These are phyloP conservation scores for Aphaenogaster floridana DNA, from an alignment of 1,140 invertebrate species.

Conservation along the genomic window DNA sequence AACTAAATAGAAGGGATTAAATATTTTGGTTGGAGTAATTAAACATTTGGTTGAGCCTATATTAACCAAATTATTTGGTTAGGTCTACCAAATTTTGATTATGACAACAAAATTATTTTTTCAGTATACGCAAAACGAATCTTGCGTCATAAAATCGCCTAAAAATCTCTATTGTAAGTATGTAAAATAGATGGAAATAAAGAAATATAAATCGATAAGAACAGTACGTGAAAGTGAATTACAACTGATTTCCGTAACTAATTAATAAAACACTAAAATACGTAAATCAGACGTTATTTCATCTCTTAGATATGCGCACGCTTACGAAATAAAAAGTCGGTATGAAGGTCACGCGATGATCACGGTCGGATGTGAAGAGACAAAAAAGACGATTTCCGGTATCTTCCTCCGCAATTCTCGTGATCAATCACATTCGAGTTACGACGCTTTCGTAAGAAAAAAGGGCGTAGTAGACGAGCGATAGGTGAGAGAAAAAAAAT, in stretches of 20 bases:
- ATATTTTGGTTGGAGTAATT: too few relatives aligned
- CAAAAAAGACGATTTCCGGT: constrained; percentile 60
- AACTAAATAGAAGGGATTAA: too few relatives aligned
- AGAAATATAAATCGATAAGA: not conserved
- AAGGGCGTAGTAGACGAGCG: constrained; percentile 57
- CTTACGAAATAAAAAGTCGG: constrained; percentile 9
- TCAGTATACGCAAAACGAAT: not conserved
- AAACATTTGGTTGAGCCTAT: too few relatives aligned
- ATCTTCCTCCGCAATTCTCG: constrained; percentile 41
- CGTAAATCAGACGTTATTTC: not conserved
- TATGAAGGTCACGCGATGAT: not conserved
- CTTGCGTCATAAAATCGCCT: not conserved
- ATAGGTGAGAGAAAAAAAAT: constrained; percentile 61
- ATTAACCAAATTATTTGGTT: too few relatives aligned
- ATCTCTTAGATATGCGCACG: not conserved
- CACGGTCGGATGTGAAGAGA: constrained; percentile 13
- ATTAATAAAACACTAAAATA: not conserved
- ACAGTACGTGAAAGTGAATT: not conserved
- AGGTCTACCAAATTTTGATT: too few relatives aligned
- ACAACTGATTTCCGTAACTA: not conserved
- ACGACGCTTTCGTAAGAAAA: constrained; percentile 41
- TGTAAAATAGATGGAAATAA: not conserved
- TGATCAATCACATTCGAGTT: constrained; percentile 61
- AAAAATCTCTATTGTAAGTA: not conserved
- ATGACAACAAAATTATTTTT: too few relatives aligned